Evolutionary conservation across 1,140 invertebrate genomes (phyloP).

Genomic region (Drosophila pandora): DNA sequence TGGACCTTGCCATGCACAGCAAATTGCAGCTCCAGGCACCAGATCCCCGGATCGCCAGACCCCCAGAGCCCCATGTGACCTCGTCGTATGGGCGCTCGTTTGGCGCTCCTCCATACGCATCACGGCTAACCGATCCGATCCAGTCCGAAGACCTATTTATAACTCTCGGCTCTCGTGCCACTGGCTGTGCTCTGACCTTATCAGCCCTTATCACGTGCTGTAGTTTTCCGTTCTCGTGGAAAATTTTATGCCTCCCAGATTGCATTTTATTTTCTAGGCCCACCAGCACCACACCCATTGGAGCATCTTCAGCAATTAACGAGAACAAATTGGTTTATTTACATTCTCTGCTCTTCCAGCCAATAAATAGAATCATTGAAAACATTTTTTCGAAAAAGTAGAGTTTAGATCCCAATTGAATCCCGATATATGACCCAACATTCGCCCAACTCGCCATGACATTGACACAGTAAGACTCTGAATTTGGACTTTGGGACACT

Average conservation of each 20-base stretch:
- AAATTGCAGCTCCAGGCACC: constrained; percentile 41
- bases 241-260: constrained; percentile 43
- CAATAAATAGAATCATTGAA: background rate
- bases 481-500: constrained; percentile 27
- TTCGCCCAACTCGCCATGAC: constrained; percentile 61
- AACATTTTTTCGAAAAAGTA: background rate
- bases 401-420: background rate
- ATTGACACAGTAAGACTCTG: constrained; percentile 70
- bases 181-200: constrained; percentile 30
- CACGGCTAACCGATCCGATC: constrained; percentile 25
- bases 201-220: constrained; percentile 75
- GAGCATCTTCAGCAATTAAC: background rate
- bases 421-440: constrained; percentile 34
- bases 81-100: constrained; percentile 43
- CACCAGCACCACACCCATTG: background rate
- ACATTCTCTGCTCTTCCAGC: background rate
- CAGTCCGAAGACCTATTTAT: constrained; percentile 43
- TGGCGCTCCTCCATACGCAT: constrained; percentile 51
- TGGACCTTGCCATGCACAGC: constrained; percentile 44
- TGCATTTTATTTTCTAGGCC: background rate
- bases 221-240: constrained; percentile 75
- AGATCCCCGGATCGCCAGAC: background rate
- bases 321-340: background rate
- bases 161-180: constrained; percentile 33
- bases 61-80: constrained; percentile 13